Conservation (phyloP, 1,140 invertebrate species). For the Matsumurasca onukii region DNA sequence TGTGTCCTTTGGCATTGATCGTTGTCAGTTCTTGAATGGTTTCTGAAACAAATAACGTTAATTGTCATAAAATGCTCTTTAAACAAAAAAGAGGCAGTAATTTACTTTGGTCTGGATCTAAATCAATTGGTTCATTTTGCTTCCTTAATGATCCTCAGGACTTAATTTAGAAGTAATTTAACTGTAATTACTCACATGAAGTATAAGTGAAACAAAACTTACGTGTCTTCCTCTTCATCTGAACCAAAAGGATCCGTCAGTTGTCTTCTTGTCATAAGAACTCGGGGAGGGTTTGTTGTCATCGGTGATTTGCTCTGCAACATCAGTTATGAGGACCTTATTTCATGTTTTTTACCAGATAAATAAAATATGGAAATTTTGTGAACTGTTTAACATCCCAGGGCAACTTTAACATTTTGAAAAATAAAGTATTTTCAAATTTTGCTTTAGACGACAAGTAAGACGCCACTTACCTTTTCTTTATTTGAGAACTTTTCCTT, state of each 20-base stretch:
- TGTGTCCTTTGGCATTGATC: background rate
- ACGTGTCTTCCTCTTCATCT: slow-evolving; percentile 79
- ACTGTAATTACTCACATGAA: too few species aligned
- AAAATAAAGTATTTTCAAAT: too few species aligned
- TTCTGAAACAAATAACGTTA: background rate
- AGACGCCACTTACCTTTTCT: slow-evolving; percentile 27
- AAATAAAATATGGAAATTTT: too few species aligned
- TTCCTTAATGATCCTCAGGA: too few species aligned
- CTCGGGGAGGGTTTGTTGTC: slow-evolving; percentile 41
- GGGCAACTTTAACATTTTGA: too few species aligned
- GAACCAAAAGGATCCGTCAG: slow-evolving; percentile 89
- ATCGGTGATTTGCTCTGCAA: slow-evolving; percentile 40
- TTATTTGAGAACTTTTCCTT: slow-evolving; percentile 59
- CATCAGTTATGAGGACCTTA: too few species aligned
- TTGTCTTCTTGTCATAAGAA: slow-evolving; percentile 83
- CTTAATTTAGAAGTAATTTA: too few species aligned
- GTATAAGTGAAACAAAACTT: background rate
- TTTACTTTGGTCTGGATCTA: too few species aligned
- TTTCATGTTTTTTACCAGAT: too few species aligned
- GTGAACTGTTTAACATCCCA: too few species aligned
- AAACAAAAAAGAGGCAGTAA: background rate
- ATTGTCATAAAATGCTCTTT: background rate
- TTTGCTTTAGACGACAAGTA: too few species aligned
- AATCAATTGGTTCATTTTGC: too few species aligned
- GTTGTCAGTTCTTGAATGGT: background rate